These are phyloP conservation scores for Urocolius indicus DNA, from an alignment of 2,113 vertebrate species.

Conservation along the genomic window DNA sequence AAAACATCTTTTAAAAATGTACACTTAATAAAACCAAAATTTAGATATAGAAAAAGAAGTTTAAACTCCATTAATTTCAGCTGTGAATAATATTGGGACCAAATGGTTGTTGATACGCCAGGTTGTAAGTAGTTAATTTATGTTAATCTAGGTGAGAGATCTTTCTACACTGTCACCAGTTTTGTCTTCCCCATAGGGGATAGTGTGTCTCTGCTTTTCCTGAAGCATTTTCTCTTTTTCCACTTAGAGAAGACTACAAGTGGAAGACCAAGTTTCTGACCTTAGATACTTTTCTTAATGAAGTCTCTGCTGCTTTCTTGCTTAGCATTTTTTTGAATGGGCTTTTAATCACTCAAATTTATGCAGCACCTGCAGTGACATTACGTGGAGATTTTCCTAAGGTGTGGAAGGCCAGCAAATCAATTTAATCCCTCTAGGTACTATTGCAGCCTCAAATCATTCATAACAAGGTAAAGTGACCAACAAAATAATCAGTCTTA, in stretches of 20 bases:
- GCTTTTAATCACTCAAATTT: neutral
- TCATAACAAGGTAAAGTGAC: neutral
- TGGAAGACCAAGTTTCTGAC: neutral
- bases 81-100: neutral
- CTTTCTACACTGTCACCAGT: neutral
- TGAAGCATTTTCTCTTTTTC: neutral
- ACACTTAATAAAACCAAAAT: neutral
- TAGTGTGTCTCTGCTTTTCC: neutral
- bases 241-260: neutral
- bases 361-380: neutral
- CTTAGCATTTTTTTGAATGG: neutral
- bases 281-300: neutral
- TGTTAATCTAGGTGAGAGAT: neutral
- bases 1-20: neutral
- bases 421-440: neutral
- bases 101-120: neutral
- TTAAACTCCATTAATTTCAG: neutral
- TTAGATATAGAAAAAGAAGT: neutral
- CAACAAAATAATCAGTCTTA: neutral
- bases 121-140: neutral
- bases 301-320: neutral
- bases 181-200: neutral
- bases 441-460: neutral
- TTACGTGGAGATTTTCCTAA: neutral
- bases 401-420: neutral